Evolutionary conservation across 1,140 invertebrate species (phyloP).

Genomic region (Ooceraea biroi): DNA sequence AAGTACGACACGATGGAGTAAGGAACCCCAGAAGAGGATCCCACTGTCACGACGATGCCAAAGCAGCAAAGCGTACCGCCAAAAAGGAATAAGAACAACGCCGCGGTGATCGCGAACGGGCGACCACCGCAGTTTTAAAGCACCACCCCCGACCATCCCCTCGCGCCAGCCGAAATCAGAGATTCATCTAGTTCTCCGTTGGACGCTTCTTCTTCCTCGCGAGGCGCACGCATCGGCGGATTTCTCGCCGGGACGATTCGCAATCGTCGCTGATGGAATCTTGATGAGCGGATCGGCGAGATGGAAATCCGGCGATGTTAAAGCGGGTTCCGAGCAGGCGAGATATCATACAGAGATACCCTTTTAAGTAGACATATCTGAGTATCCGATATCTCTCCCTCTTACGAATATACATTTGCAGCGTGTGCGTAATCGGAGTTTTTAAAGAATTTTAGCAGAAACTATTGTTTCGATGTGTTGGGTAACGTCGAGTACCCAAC

Average conservation of each 20-base stretch:
- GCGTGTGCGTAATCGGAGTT: neutral
- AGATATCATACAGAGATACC: neutral
- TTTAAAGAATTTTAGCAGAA: constrained; percentile 4
- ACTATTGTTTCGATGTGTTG: neutral
- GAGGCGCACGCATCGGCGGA: neutral
- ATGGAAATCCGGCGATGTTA: constrained; percentile 9
- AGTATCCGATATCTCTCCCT: neutral
- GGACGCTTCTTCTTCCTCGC: neutral
- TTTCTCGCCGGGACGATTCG: neutral
- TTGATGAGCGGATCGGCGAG: neutral
- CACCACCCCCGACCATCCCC: too few species aligned
- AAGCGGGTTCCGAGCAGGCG: neutral
- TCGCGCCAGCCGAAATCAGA: neutral
- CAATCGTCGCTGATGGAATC: neutral
- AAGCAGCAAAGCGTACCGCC: constrained; percentile 34
- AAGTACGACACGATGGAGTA: constrained; percentile 97
- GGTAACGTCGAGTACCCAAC: neutral
- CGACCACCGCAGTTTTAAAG: constrained; percentile 31
- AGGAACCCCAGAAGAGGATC: constrained; percentile 60
- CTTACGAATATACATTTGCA: neutral
- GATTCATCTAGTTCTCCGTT: neutral
- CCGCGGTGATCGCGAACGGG: neutral
- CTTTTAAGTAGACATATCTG: neutral
- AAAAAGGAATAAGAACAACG: constrained; percentile 4
- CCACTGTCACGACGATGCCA: constrained; percentile 64